Evolutionary conservation across 2,888 invertebrate genomes (phyloP).

Genomic region (Parnassius apollo): DNA sequence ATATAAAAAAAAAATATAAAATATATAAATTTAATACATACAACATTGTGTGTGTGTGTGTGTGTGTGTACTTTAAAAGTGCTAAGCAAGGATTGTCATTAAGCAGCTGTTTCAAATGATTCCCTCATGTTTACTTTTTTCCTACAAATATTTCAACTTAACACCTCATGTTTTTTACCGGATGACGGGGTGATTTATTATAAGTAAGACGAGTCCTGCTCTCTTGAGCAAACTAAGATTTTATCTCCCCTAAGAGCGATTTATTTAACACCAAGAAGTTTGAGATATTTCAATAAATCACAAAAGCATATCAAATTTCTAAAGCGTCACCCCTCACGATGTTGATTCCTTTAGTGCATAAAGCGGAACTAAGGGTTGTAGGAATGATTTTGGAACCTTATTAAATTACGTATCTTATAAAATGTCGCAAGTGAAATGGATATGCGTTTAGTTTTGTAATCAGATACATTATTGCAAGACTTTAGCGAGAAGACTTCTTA

Average conservation of each 20-base stretch:
- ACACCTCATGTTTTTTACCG: slow-evolving; percentile 64
- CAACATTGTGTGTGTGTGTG: no score
- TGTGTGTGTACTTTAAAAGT: not conserved
- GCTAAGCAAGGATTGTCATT: slow-evolving; percentile 8
- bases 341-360: slow-evolving; percentile 40
- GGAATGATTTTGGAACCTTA: slow-evolving; percentile 63
- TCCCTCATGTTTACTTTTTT: slow-evolving; percentile 29
- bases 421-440: not conserved
- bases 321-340: slow-evolving; percentile 52
- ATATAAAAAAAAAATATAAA: no score
- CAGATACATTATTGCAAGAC: no score
- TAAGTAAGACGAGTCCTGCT: slow-evolving; percentile 65
- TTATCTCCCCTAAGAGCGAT: slow-evolving; percentile 73
- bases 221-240: slow-evolving; percentile 51
- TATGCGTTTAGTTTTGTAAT: no score
- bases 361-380: slow-evolving; percentile 47
- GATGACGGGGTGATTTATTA: slow-evolving; percentile 71
- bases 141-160: slow-evolving; percentile 46
- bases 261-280: slow-evolving; percentile 69
- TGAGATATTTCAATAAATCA: slow-evolving; percentile 77
- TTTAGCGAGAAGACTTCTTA: no score
- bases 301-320: slow-evolving; percentile 75
- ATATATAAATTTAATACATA: no score
- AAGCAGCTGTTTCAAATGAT: slow-evolving; percentile 28
- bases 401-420: slow-evolving; percentile 41